A percentile compares a stretch with the other conserved stretches of the same genome.
Evolutionary conservation across 2,797 vertebrate species (phyloP).

Genomic region (Chelidonichthys spinosus): DNA sequence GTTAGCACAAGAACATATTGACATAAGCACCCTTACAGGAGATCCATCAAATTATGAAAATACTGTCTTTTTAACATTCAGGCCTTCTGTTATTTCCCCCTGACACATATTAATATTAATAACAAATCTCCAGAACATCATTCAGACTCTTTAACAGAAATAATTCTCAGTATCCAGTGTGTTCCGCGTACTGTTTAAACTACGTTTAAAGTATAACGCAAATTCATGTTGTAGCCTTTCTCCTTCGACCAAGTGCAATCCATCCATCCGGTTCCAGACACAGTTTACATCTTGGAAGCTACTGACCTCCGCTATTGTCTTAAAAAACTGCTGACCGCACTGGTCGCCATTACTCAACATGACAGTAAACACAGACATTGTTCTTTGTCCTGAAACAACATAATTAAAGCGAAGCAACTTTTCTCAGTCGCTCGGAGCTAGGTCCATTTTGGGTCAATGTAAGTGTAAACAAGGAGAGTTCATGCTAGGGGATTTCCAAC

Average conservation of each 20-base stretch:
- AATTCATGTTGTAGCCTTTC: background rate
- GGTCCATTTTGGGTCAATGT: conserved; percentile 32
- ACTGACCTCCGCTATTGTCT: conserved; percentile 48
- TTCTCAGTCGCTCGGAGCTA: conserved; percentile 34
- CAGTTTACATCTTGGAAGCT: conserved; percentile 39
- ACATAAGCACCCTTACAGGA: background rate
- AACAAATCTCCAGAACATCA: background rate
- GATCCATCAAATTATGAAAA: background rate
- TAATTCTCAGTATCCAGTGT: conserved; percentile 10
- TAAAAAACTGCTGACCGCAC: conserved; percentile 39
- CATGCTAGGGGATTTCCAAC: conserved; percentile 42
- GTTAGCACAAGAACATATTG: conserved; percentile 5
- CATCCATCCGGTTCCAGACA: conserved; percentile 36
- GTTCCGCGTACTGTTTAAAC: background rate
- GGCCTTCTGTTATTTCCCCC: too few species aligned
- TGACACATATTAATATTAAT: too few species aligned
- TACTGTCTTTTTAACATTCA: background rate
- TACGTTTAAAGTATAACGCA: conserved; percentile 14
- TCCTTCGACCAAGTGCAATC: conserved; percentile 15
- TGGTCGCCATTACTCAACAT: conserved; percentile 52
- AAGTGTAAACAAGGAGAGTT: conserved; percentile 44
- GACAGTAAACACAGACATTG: conserved; percentile 50
- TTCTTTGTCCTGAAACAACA: conserved; percentile 57
- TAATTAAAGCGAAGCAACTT: conserved; percentile 42
- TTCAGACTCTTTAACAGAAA: background rate